These are phyloP conservation scores for Drosophila mauritiana DNA, from an alignment of 1,140 invertebrate genomes.

Conservation along the genomic window DNA sequence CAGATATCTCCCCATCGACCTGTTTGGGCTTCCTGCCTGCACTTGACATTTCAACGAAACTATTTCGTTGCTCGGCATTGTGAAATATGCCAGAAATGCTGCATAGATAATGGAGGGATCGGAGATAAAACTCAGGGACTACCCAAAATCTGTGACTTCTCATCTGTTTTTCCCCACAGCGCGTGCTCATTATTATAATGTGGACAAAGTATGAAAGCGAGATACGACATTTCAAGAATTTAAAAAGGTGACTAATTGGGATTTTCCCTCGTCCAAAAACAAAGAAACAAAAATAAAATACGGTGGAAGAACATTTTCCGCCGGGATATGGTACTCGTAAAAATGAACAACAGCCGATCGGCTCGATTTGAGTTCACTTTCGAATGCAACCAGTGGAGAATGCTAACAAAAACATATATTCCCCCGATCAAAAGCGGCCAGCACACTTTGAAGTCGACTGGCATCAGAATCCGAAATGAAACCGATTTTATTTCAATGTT, in stretches of 20 bases:
- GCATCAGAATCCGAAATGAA: slow-evolving; percentile 12
- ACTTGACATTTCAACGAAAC: slow-evolving; percentile 79
- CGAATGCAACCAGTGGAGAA: slow-evolving; percentile 33
- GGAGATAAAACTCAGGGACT: background rate
- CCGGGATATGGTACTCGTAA: slow-evolving; percentile 22
- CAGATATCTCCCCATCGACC: slow-evolving; percentile 21
- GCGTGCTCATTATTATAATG: slow-evolving; percentile 53
- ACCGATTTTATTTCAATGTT: slow-evolving; percentile 40
- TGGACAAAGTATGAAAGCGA: slow-evolving; percentile 55
- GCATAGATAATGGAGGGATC: slow-evolving; percentile 39
- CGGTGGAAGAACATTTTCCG: slow-evolving; percentile 1
- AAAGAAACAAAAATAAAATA: slow-evolving; percentile 2
- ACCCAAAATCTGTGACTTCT: slow-evolving; percentile 33
- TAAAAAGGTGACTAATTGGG: slow-evolving; percentile 72
- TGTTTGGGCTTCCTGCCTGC: slow-evolving; percentile 50
- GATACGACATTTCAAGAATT: slow-evolving; percentile 35
- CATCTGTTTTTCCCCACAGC: slow-evolving; percentile 30
- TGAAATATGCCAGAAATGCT: slow-evolving; percentile 77
- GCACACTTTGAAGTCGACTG: slow-evolving; percentile 49
- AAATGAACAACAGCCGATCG: slow-evolving; percentile 38
- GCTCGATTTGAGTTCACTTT: slow-evolving; percentile 51
- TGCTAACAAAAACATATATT: slow-evolving; percentile 50
- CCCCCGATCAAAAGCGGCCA: slow-evolving; percentile 46
- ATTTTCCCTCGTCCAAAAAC: slow-evolving; percentile 59
- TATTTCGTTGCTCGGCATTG: slow-evolving; percentile 68